phyloP scores from a whole-genome alignment of 2,113 vertebrate genomes.

The human region DNA sequence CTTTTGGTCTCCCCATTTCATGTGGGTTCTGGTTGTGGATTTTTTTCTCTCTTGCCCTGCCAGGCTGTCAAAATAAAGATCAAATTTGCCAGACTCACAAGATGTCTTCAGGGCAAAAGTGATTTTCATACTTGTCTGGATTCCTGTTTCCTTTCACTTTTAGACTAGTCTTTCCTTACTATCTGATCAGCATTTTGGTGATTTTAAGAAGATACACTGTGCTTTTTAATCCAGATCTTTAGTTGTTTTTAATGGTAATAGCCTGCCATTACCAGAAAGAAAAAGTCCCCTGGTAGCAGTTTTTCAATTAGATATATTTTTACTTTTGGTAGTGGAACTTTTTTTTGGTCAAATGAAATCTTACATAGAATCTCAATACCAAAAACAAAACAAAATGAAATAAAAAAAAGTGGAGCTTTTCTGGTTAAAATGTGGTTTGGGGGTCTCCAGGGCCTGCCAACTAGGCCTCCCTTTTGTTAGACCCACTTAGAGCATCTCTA shows the following conservation, averaged over 20 bases:
- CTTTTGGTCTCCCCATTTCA: not conserved
- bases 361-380: conserved; percentile 2
- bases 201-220: not conserved
- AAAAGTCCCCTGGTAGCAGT: not conserved
- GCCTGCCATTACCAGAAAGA: not conserved
- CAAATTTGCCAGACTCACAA: conserved; percentile 43
- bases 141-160: conserved; percentile 6
- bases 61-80: conserved; percentile 55
- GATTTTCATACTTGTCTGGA: not conserved
- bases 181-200: conserved; percentile 29
- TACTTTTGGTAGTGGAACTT: conserved; percentile 22
- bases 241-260: conserved; percentile 28
- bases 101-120: conserved; percentile 33
- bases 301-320: conserved; percentile 50
- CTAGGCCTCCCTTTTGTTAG: not conserved
- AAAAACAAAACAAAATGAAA: conserved; percentile 10
- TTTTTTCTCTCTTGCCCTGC: not conserved
- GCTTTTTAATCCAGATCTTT: conserved; percentile 32
- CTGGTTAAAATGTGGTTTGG: not conserved
- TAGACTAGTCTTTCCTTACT: not conserved
- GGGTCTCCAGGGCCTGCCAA: not conserved
- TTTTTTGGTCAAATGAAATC: not conserved
- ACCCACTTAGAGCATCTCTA: not conserved
- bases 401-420: not conserved
- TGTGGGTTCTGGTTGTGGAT: not conserved